Base-by-base conservation (phyloP, 2,797 vertebrate species). In the Caiman crocodilus region DNA sequence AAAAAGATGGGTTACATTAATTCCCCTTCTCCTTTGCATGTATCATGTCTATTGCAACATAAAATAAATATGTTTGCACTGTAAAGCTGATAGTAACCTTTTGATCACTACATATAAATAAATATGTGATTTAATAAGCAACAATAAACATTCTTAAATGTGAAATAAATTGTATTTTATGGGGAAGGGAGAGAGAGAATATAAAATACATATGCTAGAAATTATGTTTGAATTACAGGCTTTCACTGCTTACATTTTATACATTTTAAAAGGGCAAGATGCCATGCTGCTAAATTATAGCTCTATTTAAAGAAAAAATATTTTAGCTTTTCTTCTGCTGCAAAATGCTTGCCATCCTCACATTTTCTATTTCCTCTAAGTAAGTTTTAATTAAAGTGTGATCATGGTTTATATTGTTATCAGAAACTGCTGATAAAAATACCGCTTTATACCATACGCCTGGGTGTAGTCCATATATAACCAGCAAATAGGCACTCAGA, bases 281-380 rank as follows among this genome's bases (percentile, higher is more conserved):
- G 69, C 23, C n/a, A 78, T 5, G 15, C 18, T 88, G 79, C n/a
- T 91, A 87, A 96, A 96, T 28, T 90, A 69, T 25, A 77, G 7
- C 87, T 87, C 28, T 85, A 73, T 94, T 73, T 81, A 59, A 94
- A 92, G 76, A 89, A 74, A 74, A 86, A 64, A 73, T 79, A 94
- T 67, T 74, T 93, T 57, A 85, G 8, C 55, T 56, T 50, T 56
- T 56, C 61, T 35, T 55, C 59, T 30, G 20, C 57, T 59, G 87
- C 32, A 79, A 89, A 95, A 89, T 7, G 60, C 58, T 71, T 82
- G n/a, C 23, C 93, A 93, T 95, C 90, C 30, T 28, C 17, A 60
- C 4, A 58, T 90, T 91, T 94, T 85, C n/a, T 90, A 35, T 73
- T 82, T 86, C 74, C 67, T 75, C 69, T 30, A 25, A 84, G 92